phyloP scores from a whole-genome alignment of 1,140 invertebrate genomes.

The Druon quercuslanigerum region DNA sequence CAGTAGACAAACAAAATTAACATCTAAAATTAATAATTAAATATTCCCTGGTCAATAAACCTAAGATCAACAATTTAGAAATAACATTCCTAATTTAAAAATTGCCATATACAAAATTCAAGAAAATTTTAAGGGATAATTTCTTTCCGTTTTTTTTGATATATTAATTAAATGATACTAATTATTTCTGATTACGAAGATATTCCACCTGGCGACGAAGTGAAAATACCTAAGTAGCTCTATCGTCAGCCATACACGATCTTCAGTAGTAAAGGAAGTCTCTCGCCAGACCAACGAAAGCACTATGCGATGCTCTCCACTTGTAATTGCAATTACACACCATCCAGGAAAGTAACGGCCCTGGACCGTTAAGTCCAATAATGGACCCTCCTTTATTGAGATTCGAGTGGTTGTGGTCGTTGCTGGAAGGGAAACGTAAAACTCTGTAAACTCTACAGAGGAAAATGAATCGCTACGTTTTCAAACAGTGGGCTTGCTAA shows the following conservation, averaged over 20 bases:
- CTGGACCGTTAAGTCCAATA: conserved; percentile 4
- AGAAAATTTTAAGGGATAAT: too few relatives aligned
- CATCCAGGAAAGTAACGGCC: conserved; percentile 3
- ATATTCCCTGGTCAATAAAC: too few relatives aligned
- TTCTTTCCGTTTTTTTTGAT: too few relatives aligned
- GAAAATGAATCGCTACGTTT: conserved; percentile 11
- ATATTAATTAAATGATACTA: too few relatives aligned
- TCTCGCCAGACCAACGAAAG: conserved; percentile 17
- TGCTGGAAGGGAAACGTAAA: not conserved
- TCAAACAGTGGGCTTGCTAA: not conserved
- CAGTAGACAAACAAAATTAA: too few relatives aligned
- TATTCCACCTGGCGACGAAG: too few relatives aligned
- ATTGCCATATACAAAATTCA: too few relatives aligned
- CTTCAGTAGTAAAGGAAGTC: conserved; percentile 11
- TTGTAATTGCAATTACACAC: conserved; percentile 15
- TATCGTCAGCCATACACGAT: not conserved
- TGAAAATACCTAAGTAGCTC: too few relatives aligned
- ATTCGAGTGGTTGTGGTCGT: not conserved
- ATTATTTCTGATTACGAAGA: too few relatives aligned
- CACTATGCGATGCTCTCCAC: not conserved
- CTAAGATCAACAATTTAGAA: too few relatives aligned
- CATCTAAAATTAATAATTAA: too few relatives aligned
- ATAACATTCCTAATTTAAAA: too few relatives aligned
- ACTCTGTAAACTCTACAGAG: not conserved
- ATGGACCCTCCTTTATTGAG: conserved; percentile 2